These are phyloP conservation scores for Hoplias malabaricus DNA, from an alignment of 2,113 vertebrate species.

Conservation along the genomic window DNA sequence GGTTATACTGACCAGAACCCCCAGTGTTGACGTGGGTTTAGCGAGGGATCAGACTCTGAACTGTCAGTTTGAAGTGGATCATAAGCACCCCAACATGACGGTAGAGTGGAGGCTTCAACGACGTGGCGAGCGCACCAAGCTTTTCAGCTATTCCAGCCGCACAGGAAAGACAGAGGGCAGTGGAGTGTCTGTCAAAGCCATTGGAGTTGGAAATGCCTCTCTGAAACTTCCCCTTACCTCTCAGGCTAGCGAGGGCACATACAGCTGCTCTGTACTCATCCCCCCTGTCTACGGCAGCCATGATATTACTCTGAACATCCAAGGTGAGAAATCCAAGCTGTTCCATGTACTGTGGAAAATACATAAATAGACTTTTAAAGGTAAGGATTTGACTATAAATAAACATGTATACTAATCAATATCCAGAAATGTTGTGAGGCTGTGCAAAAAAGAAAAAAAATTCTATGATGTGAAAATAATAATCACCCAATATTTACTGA, in stretches of 20 bases:
- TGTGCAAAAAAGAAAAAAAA: no score
- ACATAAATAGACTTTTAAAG: neutral
- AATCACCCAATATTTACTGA: no score
- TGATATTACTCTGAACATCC: conserved; percentile 60
- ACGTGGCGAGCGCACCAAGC: conserved; percentile 50
- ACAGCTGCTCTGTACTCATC: conserved; percentile 63
- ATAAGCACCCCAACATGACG: conserved; percentile 46
- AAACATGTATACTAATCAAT: no score
- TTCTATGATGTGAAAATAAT: no score
- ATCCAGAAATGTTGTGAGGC: no score
- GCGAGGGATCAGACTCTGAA: conserved; percentile 58
- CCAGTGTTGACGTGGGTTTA: conserved; percentile 57
- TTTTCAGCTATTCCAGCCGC: conserved; percentile 61
- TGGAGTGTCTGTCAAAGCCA: conserved; percentile 47
- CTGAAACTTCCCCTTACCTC: conserved; percentile 54
- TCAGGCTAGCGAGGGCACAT: conserved; percentile 63
- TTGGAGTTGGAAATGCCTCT: conserved; percentile 67
- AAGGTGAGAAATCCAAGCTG: conserved; percentile 65
- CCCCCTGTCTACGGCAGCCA: conserved; percentile 60
- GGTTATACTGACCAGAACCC: conserved; percentile 62
- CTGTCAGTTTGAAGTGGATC: conserved; percentile 72
- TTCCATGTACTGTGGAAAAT: neutral
- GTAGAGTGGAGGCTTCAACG: conserved; percentile 63
- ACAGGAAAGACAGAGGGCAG: conserved; percentile 45
- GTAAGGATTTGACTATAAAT: neutral